phyloP scores from a whole-genome alignment of 30 jellyfish, hydroid and myxozoan species.

The Cassiopea xamachana region DNA sequence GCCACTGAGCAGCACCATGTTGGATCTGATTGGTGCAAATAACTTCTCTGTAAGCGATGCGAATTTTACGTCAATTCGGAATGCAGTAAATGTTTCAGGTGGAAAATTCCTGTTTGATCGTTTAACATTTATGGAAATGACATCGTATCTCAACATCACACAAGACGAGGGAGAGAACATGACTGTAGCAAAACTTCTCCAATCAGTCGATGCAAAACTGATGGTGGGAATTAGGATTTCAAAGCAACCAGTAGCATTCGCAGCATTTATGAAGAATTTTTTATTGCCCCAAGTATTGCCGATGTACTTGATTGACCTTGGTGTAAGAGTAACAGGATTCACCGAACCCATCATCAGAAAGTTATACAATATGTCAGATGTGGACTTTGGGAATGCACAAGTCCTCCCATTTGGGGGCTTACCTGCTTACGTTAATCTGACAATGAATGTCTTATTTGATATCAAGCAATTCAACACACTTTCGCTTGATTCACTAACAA shows the following conservation, averaged over 20 bases:
- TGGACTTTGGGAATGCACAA: not conserved
- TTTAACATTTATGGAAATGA: constrained; percentile 12
- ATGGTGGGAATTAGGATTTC: not conserved
- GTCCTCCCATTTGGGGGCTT: not conserved
- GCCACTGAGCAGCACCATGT: not conserved
- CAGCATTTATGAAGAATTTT: not conserved
- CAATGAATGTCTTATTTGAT: not conserved
- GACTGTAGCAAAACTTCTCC: not conserved
- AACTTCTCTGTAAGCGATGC: not conserved
- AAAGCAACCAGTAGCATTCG: not conserved
- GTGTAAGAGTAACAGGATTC: constrained; percentile 5
- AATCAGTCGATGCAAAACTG: not conserved
- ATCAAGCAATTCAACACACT: constrained; percentile 27
- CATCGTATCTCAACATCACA: not conserved
- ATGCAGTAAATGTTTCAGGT: constrained; percentile 2
- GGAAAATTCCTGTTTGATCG: not conserved
- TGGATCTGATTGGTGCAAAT: not conserved
- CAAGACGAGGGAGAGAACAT: not conserved
- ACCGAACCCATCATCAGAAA: constrained; percentile 3
- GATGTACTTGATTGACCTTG: not conserved
- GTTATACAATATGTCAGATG: not conserved
- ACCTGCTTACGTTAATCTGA: constrained; percentile 25
- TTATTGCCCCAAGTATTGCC: not conserved
- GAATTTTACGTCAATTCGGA: not conserved
- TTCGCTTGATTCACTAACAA: constrained; percentile 36